Conservation (phyloP, 2,113 vertebrate species). For the Lonchura striata region DNA sequence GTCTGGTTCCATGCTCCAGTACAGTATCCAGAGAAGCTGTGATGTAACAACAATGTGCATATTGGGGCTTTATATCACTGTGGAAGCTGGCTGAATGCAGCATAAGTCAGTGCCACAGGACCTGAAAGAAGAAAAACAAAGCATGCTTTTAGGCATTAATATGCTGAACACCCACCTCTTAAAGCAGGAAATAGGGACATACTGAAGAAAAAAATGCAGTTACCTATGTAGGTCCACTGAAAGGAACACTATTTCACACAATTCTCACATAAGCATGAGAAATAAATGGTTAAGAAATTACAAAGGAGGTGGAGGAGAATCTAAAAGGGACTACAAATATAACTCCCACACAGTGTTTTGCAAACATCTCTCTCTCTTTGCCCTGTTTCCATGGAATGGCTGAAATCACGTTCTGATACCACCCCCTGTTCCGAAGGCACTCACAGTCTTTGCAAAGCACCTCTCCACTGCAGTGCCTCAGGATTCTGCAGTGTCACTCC, state of each 20-base stretch:
- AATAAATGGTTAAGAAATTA: constrained; percentile 55
- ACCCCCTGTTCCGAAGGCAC: constrained; percentile 39
- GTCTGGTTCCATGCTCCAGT: constrained; percentile 72
- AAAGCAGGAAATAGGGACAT: neutral
- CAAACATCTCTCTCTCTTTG: constrained; percentile 8
- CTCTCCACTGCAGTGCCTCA: constrained; percentile 68
- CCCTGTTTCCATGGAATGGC: constrained; percentile 17
- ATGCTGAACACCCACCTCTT: constrained; percentile 48
- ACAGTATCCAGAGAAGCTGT: constrained; percentile 57
- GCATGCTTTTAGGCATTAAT: constrained; percentile 41
- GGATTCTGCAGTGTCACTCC: constrained; percentile 76
- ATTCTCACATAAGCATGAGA: constrained; percentile 14
- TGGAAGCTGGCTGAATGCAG: constrained; percentile 38
- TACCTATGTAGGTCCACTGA: neutral
- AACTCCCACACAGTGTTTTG: constrained; percentile 46
- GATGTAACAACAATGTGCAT: constrained; percentile 64
- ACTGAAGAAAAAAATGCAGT: neutral
- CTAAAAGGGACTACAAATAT: constrained; percentile 37
- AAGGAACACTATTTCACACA: constrained; percentile 3
- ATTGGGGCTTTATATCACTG: constrained; percentile 64
- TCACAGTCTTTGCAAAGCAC: constrained; percentile 54
- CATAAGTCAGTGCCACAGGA: constrained; percentile 60
- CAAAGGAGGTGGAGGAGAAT: neutral
- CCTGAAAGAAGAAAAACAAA: constrained; percentile 74
- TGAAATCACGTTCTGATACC: constrained; percentile 34